These are phyloP conservation scores for Xiphydria camelus DNA, from an alignment of 2,888 invertebrate genomes.

Conservation along the genomic window DNA sequence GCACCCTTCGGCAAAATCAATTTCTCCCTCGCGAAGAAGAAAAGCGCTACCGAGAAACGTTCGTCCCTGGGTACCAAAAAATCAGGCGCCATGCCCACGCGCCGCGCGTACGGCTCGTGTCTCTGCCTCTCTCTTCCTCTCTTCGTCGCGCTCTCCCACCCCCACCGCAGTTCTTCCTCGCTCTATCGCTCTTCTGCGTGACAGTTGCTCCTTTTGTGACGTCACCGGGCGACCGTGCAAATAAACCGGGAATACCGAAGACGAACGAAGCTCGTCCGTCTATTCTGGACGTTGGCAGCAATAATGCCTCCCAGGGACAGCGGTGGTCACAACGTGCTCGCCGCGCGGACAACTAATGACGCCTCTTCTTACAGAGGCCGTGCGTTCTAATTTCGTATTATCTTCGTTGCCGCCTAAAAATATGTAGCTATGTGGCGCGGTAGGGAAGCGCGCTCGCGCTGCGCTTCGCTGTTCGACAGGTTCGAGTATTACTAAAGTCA, in stretches of 20 bases:
- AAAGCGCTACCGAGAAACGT: too few species aligned
- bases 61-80: too few species aligned
- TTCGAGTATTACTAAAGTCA: too few species aligned
- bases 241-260: constrained; percentile 17
- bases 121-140: neutral
- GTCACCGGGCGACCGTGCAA: constrained; percentile 12
- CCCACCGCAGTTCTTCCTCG: neutral
- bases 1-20: too few species aligned
- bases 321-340: constrained; percentile 25
- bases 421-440: too few species aligned
- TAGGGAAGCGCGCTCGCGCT: too few species aligned
- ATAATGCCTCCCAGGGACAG: constrained; percentile 37
- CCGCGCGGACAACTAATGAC: constrained; percentile 31
- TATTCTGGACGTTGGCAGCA: constrained; percentile 39
- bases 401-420: constrained; percentile 25
- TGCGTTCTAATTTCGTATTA: constrained; percentile 35
- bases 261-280: constrained; percentile 20
- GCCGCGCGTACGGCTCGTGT: neutral
- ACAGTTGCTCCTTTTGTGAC: constrained; percentile 9
- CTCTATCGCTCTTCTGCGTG: neutral
- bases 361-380: constrained; percentile 34
- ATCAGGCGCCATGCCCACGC: neutral
- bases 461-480: too few species aligned
- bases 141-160: neutral
- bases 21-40: too few species aligned